Base-by-base conservation (phyloP, 2,113 vertebrate genomes). In the Bos javanicus region DNA sequence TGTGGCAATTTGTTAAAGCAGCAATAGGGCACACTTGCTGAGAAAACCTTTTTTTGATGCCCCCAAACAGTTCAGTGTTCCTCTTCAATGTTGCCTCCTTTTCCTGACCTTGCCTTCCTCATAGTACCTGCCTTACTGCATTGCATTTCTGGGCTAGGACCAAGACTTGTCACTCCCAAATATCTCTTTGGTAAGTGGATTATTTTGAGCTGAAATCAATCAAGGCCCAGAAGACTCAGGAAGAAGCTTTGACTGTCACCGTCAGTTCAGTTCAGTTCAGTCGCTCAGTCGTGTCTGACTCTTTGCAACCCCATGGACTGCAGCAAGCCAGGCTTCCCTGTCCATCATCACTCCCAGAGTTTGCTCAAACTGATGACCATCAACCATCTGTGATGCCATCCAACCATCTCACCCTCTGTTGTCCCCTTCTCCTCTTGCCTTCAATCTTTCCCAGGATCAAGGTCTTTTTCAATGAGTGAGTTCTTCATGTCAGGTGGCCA, bases 251-350 rank as follows among this genome's bases (percentile, higher is more conserved):
- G 50, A 82, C 50, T 50, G 54, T 36, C 80, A 67, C 33, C 62
- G n/a, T 36, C 33, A 21, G 64, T 21, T 67, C 33, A 19, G 33
- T 67, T 67, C 64, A 39, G 2, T 74, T 74, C 10, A 74, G 64
- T 71, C 9, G 2, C n/a, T 71, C 33, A n/a, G n/a, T 36, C 3
- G 0, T 71, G 64, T 21, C 17, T 1, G 0, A 71, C n/a, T 39
- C 67, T 71, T 36, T 71, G n/a, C 19, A 39, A 74, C 67, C 19
- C n/a, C 19, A 13, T 74, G 19, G 19, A 71, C n/a, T 23, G n/a
- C 7, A 39, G 15, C n/a, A 36, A 11, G 67, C n/a, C 67, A 74
- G 19, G 19, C 10, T 6, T 39, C 67, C n/a, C 67, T 39, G n/a
- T 74, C 67, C n/a, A 39, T 39, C 33, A 36, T 33, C 64, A 67